These are phyloP conservation scores for Apamea epomidion DNA, from an alignment of 2,888 invertebrate species.

Conservation along the genomic window DNA sequence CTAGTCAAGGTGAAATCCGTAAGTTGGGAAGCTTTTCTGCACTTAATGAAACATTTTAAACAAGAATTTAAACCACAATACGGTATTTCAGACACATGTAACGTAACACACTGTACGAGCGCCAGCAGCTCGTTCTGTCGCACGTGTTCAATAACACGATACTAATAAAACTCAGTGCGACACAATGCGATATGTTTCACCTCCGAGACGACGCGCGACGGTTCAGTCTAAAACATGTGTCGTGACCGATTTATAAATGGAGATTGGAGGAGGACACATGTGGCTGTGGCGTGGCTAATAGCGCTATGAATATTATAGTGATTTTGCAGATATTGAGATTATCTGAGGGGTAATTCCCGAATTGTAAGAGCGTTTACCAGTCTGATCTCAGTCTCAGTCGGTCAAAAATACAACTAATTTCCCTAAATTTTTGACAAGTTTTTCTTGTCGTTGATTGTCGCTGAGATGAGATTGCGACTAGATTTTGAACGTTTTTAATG, in stretches of 20 bases:
- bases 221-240: neutral
- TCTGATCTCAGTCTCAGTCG: neutral
- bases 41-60: neutral
- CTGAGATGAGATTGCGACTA: no score
- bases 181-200: neutral
- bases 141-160: constrained; percentile 3
- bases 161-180: neutral
- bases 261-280: neutral
- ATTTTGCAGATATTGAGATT: neutral
- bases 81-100: neutral
- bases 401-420: no score
- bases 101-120: neutral
- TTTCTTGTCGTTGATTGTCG: no score
- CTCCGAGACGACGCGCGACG: neutral
- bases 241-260: neutral
- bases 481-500: no score
- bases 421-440: no score
- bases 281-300: neutral
- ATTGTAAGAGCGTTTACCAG: neutral
- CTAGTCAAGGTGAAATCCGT: neutral
- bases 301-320: neutral
- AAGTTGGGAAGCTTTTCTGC: neutral
- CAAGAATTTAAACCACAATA: neutral
- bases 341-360: neutral
- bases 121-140: neutral